Percentiles rank a stretch among this genome's conserved stretches.
phyloP scores from a whole-genome alignment of 2,113 vertebrate species.

The Mustela lutreola region DNA sequence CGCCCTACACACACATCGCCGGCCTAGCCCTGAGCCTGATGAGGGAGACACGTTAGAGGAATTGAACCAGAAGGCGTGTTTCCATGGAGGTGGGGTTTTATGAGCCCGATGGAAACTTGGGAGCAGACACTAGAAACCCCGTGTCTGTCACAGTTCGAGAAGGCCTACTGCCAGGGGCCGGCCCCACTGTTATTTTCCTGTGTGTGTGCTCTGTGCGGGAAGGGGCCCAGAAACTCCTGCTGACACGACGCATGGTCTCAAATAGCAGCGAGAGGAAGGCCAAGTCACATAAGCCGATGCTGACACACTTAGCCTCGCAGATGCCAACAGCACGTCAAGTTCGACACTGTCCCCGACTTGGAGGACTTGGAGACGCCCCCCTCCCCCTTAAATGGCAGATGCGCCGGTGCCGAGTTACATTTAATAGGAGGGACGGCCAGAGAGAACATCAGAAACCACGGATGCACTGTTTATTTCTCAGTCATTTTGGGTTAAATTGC shows the following conservation, averaged over 20 bases:
- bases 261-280: conserved; percentile 50
- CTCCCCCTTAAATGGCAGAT: neutral
- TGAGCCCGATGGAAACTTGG: neutral
- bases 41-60: neutral
- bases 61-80: neutral
- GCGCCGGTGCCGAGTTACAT: conserved; percentile 45
- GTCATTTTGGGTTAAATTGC: conserved; percentile 77
- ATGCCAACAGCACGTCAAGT: conserved; percentile 56
- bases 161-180: neutral
- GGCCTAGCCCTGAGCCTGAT: neutral
- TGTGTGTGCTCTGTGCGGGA: neutral
- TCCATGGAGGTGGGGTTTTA: neutral
- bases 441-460: conserved; percentile 72
- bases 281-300: conserved; percentile 48
- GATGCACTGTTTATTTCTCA: conserved; percentile 73
- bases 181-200: neutral
- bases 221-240: neutral
- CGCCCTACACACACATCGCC: accelerated
- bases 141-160: neutral
- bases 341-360: neutral
- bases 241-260: neutral
- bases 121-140: neutral
- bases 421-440: conserved; percentile 29
- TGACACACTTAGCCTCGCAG: neutral
- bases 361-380: conserved; percentile 4